Percentiles rank a stretch among this genome's conserved stretches.
Conservation (phyloP, 1,140 invertebrate genomes). For the Araneus ventricosus region DNA sequence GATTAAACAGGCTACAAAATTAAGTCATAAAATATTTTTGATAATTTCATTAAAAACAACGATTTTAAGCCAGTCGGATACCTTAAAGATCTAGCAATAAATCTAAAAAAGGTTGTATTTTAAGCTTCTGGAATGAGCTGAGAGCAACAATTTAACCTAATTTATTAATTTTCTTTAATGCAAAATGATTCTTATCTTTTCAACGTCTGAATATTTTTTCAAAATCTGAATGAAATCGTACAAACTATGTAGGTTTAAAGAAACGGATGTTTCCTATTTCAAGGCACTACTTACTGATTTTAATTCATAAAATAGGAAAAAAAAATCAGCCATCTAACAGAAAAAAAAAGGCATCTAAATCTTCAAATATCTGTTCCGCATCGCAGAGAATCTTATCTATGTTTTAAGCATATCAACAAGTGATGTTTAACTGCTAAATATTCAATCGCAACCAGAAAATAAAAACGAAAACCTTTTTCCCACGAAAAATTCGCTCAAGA, state of each 20-base stretch:
- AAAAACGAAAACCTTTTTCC: constrained; percentile 25
- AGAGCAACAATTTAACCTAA: no score
- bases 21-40: no score
- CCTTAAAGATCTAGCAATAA: no score
- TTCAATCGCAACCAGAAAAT: background rate
- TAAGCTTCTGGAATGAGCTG: no score
- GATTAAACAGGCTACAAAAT: no score
- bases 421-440: constrained; percentile 25
- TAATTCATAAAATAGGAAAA: background rate
- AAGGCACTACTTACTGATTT: background rate
- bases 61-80: no score
- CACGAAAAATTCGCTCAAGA: constrained; percentile 75
- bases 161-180: no score
- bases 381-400: background rate
- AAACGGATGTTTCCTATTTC: no score
- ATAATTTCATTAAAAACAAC: no score
- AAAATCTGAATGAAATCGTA: background rate
- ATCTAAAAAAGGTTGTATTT: no score
- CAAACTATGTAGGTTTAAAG: background rate
- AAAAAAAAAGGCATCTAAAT: background rate
- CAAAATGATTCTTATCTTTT: background rate
- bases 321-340: background rate
- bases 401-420: constrained; percentile 10
- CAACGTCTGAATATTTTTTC: background rate
- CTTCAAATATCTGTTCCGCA: background rate